Conservation (phyloP, 2,888 invertebrate genomes). For the Scaeva pyrastri region DNA sequence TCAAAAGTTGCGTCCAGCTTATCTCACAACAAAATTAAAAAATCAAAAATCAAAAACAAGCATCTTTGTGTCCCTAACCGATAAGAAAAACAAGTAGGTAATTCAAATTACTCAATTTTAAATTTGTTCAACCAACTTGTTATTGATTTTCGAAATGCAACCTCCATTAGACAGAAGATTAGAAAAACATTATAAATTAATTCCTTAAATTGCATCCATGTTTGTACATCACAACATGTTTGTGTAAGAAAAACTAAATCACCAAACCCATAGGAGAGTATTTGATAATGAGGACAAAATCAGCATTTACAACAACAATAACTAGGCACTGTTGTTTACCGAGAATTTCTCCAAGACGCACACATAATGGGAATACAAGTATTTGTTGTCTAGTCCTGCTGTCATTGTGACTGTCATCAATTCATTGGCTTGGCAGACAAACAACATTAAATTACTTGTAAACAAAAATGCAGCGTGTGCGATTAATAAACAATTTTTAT, state of each 20-base stretch:
- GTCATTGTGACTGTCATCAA: neutral
- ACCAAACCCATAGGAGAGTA: slow-evolving; percentile 1
- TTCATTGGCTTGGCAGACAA: slow-evolving; percentile 17
- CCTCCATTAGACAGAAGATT: slow-evolving; percentile 39
- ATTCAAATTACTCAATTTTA: slow-evolving; percentile 50
- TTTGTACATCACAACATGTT: slow-evolving; percentile 46
- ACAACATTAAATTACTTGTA: slow-evolving; percentile 30
- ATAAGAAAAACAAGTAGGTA: neutral
- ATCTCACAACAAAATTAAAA: neutral
- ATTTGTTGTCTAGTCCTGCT: slow-evolving; percentile 30
- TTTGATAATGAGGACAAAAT: neutral
- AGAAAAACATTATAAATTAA: slow-evolving; percentile 39
- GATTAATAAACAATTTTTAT: slow-evolving; percentile 60
- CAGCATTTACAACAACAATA: slow-evolving; percentile 1
- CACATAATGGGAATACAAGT: slow-evolving; percentile 5
- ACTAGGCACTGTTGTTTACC: neutral
- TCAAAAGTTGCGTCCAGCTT: slow-evolving; percentile 12
- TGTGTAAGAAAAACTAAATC: slow-evolving; percentile 7
- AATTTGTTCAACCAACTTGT: slow-evolving; percentile 39
- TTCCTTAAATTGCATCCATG: slow-evolving; percentile 39
- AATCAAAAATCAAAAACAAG: neutral
- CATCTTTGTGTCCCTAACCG: neutral
- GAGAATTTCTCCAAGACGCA: neutral
- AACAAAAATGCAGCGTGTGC: slow-evolving; percentile 38
- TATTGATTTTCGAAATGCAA: slow-evolving; percentile 34